Evolutionary conservation across 1,140 invertebrate genomes (phyloP).

Genomic region (Euura lappo): DNA sequence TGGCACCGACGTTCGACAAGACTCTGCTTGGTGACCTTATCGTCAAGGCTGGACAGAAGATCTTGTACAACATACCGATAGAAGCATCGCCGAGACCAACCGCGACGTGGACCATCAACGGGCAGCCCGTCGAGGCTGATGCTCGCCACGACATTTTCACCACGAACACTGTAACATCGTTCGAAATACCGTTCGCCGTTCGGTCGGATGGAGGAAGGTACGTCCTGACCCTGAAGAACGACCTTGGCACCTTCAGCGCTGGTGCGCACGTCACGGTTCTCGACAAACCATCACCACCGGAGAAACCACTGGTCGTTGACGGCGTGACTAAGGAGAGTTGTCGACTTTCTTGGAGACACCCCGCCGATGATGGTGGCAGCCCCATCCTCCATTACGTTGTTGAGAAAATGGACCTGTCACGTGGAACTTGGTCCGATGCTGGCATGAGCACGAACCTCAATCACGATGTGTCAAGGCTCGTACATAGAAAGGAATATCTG

Average conservation of each 20-base stretch:
- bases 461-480: constrained; percentile 83
- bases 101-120: constrained; percentile 91
- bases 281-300: constrained; percentile 87
- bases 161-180: constrained; percentile 77
- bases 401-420: constrained; percentile 95
- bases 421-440: constrained; percentile 95
- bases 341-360: constrained; percentile 81
- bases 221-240: constrained; percentile 83
- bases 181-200: constrained; percentile 87
- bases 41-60: constrained; percentile 88
- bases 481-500: constrained; percentile 92
- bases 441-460: constrained; percentile 84
- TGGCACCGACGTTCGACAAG: constrained; percentile 86
- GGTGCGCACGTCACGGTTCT: constrained; percentile 87
- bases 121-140: constrained; percentile 69
- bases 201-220: constrained; percentile 86
- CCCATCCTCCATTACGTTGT: constrained; percentile 96
- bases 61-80: constrained; percentile 88
- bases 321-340: constrained; percentile 92
- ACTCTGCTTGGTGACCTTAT: constrained; percentile 83
- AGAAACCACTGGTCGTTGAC: constrained; percentile 82
- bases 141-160: constrained; percentile 62
- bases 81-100: constrained; percentile 82
- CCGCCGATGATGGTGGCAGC: constrained; percentile 89
- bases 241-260: constrained; percentile 79